phyloP scores from a whole-genome alignment of 2,797 vertebrate species.

The Gymnothorax javanicus region DNA sequence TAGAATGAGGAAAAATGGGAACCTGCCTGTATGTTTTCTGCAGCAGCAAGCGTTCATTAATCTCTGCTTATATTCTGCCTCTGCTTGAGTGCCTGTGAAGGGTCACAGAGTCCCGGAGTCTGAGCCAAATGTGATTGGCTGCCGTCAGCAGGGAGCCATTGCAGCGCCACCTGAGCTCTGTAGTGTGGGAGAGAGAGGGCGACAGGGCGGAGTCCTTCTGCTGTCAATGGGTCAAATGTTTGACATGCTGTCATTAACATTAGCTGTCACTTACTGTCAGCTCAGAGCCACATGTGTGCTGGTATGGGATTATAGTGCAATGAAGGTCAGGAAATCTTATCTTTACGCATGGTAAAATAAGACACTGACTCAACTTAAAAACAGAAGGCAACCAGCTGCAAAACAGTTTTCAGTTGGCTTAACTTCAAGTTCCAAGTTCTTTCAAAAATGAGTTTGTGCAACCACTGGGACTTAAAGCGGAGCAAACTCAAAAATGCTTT shows the following conservation, averaged over 20 bases:
- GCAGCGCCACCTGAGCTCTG: conserved; percentile 54
- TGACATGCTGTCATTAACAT: conserved; percentile 71
- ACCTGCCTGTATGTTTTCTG: background rate
- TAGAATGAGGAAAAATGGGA: background rate
- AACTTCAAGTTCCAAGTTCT: too few relatives aligned
- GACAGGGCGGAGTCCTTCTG: conserved; percentile 48
- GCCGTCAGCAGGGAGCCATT: conserved; percentile 42
- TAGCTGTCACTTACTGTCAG: conserved; percentile 65
- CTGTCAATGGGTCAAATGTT: conserved; percentile 68
- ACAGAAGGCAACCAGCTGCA: too few relatives aligned
- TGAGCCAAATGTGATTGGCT: conserved; percentile 49
- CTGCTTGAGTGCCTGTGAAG: conserved; percentile 43
- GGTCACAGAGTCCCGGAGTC: conserved; percentile 48
- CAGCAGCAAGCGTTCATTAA: background rate
- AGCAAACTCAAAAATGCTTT: too few relatives aligned
- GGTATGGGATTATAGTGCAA: conserved; percentile 9
- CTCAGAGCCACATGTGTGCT: conserved; percentile 45
- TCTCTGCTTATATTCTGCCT: conserved; percentile 31
- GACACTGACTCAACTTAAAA: too few relatives aligned
- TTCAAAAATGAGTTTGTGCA: too few relatives aligned
- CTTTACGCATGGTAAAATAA: too few relatives aligned
- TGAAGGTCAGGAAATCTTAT: too few relatives aligned
- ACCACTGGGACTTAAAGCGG: too few relatives aligned
- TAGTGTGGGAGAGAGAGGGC: conserved; percentile 44
- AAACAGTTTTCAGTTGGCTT: too few relatives aligned